Conservation (phyloP, 2,888 invertebrate genomes). For the Caenorhabditis doughertyi region DNA sequence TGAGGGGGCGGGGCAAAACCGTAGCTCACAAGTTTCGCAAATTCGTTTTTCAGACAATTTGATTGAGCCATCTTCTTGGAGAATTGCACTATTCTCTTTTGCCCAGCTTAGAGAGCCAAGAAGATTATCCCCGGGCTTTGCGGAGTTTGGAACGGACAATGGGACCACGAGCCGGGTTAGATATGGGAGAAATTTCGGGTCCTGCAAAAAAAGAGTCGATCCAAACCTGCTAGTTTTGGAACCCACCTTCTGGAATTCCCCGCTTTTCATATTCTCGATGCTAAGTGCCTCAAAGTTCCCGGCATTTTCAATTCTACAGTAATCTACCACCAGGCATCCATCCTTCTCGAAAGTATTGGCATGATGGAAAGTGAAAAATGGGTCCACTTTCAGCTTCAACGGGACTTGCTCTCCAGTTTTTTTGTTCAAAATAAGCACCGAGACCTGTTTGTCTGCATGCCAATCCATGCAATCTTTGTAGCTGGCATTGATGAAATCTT, state of each 20-base stretch:
- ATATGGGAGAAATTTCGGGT: constrained; percentile 55
- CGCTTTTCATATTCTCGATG: constrained; percentile 68
- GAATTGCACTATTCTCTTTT: constrained; percentile 53
- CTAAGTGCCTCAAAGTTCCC: constrained; percentile 62
- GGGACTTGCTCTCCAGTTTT: constrained; percentile 60
- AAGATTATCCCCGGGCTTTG: constrained; percentile 70
- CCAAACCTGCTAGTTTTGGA: neutral
- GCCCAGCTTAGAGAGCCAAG: constrained; percentile 53
- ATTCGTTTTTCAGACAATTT: constrained; percentile 51
- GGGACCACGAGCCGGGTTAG: constrained; percentile 88
- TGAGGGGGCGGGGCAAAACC: constrained; percentile 13
- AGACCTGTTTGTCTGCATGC: constrained; percentile 55
- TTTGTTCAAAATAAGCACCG: constrained; percentile 67
- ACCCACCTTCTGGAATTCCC: constrained; percentile 60
- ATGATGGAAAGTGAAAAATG: constrained; percentile 86
- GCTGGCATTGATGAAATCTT: constrained; percentile 51
- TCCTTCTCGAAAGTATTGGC: constrained; percentile 89
- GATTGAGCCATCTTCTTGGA: constrained; percentile 67
- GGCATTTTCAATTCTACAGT: constrained; percentile 68
- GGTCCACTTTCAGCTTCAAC: constrained; percentile 72
- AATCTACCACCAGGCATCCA: constrained; percentile 85
- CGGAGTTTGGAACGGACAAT: constrained; percentile 83
- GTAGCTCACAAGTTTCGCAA: constrained; percentile 56
- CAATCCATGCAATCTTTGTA: constrained; percentile 63
- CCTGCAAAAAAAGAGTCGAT: constrained; percentile 42